Percentiles rank a stretch among this genome's conserved stretches.
Evolutionary conservation across 2,888 invertebrate genomes (phyloP).

Genomic region (Meghimatium bilineatum): DNA sequence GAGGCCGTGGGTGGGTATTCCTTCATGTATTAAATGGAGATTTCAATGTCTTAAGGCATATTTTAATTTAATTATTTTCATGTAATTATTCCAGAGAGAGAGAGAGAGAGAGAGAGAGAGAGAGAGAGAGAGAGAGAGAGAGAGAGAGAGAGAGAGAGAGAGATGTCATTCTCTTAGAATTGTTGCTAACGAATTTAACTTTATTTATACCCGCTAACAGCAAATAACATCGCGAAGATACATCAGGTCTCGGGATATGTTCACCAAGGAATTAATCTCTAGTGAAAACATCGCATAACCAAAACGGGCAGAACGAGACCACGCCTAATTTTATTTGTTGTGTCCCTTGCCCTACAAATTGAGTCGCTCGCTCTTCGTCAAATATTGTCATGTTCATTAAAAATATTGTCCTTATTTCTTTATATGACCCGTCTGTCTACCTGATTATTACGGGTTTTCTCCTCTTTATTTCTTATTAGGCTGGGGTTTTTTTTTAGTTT

Average conservation of each 20-base stretch:
- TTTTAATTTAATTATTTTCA: slow-evolving; percentile 2
- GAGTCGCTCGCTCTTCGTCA: not conserved
- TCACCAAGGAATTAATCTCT: not conserved
- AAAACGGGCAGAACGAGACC: slow-evolving; percentile 19
- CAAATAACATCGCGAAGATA: not conserved
- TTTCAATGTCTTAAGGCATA: not conserved
- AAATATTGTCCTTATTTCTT: not conserved
- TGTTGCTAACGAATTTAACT: slow-evolving; percentile 5
- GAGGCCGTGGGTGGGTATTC: not conserved
- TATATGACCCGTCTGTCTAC: not conserved
- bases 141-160: not conserved
- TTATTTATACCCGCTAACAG: not conserved
- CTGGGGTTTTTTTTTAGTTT: not conserved
- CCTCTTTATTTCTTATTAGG: not conserved
- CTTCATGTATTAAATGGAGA: not conserved
- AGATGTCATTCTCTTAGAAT: slow-evolving; percentile 2
- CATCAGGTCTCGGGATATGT: not conserved
- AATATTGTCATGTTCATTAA: slow-evolving; percentile 20
- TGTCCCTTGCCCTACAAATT: slow-evolving; percentile 21
- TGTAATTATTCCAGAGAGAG: not conserved
- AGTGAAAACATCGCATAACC: not conserved
- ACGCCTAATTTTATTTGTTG: slow-evolving; percentile 15
- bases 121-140: not conserved
- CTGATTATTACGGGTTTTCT: not conserved
- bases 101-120: not conserved